Conservation (phyloP, 2,888 invertebrate species). For the Leuctra nigra region DNA sequence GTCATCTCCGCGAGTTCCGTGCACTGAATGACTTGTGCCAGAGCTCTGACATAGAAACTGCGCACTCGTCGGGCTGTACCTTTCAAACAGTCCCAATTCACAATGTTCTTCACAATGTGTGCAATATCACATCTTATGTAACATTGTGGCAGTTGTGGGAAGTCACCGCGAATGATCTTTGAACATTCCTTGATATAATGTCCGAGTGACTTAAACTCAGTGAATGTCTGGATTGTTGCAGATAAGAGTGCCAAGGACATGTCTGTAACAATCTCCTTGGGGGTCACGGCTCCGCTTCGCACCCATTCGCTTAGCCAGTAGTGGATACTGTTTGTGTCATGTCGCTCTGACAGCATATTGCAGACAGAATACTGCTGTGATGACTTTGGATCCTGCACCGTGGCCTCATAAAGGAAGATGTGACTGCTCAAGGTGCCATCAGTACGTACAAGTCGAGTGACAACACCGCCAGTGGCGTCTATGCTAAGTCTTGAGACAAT, state of each 20-base stretch:
- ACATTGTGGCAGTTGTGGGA: too few species aligned
- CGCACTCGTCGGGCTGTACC: not conserved
- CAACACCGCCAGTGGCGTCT: slow-evolving; percentile 27
- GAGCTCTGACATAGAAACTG: not conserved
- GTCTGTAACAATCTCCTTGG: slow-evolving; percentile 25
- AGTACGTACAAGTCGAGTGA: slow-evolving; percentile 20
- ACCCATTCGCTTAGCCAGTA: slow-evolving; percentile 27
- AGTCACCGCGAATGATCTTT: too few species aligned
- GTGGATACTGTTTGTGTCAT: slow-evolving; percentile 23
- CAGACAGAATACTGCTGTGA: slow-evolving; percentile 27
- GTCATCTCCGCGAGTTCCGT: not conserved
- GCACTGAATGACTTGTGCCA: not conserved
- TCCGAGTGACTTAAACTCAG: not conserved
- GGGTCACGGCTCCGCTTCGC: slow-evolving; percentile 24
- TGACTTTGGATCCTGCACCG: slow-evolving; percentile 21
- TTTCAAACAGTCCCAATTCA: not conserved
- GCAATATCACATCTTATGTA: not conserved
- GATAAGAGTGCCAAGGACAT: slow-evolving; percentile 23
- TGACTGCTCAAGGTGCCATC: slow-evolving; percentile 19
- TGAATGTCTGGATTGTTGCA: not conserved
- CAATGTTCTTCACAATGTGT: not conserved
- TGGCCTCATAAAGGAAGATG: slow-evolving; percentile 25
- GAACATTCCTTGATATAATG: not conserved
- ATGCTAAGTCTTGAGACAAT: slow-evolving; percentile 24
- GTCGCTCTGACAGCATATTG: slow-evolving; percentile 28